phyloP scores from a whole-genome alignment of 2,888 invertebrate species.

The Dorcus hopei region DNA sequence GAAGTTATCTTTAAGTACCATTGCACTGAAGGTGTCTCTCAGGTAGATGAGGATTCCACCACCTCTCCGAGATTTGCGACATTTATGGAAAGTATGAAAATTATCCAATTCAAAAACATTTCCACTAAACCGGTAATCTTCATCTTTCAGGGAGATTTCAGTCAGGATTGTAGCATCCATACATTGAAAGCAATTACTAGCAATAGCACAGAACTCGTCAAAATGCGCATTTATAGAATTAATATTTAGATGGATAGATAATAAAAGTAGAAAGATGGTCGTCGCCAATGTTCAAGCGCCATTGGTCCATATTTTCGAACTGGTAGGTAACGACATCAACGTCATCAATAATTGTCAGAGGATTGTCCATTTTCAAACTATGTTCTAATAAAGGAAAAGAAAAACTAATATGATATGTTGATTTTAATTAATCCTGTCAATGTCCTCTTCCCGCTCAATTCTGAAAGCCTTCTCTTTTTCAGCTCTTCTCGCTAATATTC shows the following conservation, averaged over 20 bases:
- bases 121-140: neutral
- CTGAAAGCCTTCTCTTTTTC: too few species aligned
- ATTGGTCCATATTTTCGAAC: neutral
- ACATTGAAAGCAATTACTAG: neutral
- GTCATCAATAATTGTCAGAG: too few species aligned
- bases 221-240: neutral
- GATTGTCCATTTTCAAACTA: too few species aligned
- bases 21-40: neutral
- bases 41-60: neutral
- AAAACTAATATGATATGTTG: too few species aligned
- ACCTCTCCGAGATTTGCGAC: neutral
- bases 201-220: neutral
- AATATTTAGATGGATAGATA: neutral
- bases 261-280: neutral
- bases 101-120: neutral
- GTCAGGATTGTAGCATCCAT: neutral
- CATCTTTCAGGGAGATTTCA: neutral
- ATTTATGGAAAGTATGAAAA: neutral
- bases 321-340: too few species aligned
- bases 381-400: too few species aligned
- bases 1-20: too few species aligned
- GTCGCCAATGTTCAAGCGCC: neutral
- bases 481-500: too few species aligned
- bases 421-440: too few species aligned
- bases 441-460: too few species aligned